phyloP scores from a whole-genome alignment of 2,797 vertebrate species.

The Clarias pachynema region DNA sequence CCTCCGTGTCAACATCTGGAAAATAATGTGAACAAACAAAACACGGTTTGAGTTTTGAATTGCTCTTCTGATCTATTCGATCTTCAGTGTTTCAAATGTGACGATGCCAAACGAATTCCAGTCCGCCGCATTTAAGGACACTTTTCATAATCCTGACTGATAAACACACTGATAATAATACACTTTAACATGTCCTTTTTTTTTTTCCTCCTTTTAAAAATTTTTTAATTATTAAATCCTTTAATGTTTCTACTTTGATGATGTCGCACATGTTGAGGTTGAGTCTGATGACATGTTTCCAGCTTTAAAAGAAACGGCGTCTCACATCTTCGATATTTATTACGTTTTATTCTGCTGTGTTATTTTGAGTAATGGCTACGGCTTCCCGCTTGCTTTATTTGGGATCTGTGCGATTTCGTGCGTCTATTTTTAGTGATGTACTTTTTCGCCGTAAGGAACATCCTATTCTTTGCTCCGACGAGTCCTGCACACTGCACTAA shows the following conservation, averaged over 20 bases:
- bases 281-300: slow-evolving; percentile 67
- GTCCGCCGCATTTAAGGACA: slow-evolving; percentile 32
- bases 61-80: not conserved
- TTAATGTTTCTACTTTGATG: slow-evolving; percentile 47
- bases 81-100: slow-evolving; percentile 43
- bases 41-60: not conserved
- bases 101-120: slow-evolving; percentile 50
- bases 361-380: slow-evolving; percentile 34
- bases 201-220: slow-evolving; percentile 57
- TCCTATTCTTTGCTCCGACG: slow-evolving; percentile 34
- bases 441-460: slow-evolving; percentile 32
- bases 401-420: slow-evolving; percentile 30
- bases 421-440: slow-evolving; percentile 30
- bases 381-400: slow-evolving; percentile 55
- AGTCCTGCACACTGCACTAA: slow-evolving; percentile 50
- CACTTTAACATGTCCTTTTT: slow-evolving; percentile 45
- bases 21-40: slow-evolving; percentile 6
- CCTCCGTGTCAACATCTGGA: not conserved
- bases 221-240: slow-evolving; percentile 29
- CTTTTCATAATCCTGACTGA: slow-evolving; percentile 37
- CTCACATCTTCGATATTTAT: slow-evolving; percentile 75
- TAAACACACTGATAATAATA: slow-evolving; percentile 59
- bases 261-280: slow-evolving; percentile 62
- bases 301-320: slow-evolving; percentile 72
- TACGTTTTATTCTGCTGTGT: slow-evolving; percentile 57